These are phyloP conservation scores for Dasypogon diadema DNA, from an alignment of 2,888 invertebrate species.

Conservation along the genomic window DNA sequence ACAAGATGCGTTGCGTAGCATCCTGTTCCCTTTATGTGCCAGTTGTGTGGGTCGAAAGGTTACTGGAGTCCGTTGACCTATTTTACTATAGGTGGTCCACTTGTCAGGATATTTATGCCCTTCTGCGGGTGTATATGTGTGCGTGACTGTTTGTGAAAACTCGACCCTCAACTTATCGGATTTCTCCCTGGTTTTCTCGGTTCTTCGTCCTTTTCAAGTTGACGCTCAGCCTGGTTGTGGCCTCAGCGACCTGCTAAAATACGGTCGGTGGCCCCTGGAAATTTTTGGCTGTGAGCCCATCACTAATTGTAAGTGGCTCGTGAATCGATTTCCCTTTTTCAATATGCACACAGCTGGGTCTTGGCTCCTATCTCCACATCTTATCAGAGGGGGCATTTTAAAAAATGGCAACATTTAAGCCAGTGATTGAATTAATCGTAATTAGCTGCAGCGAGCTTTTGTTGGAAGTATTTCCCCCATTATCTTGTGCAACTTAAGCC, in stretches of 20 bases:
- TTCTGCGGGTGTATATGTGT: not conserved
- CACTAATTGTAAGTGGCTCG: not conserved
- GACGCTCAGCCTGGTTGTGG: conserved; percentile 15
- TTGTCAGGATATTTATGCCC: conserved; percentile 12
- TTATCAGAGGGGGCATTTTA: too few species aligned
- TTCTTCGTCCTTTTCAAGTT: conserved; percentile 29
- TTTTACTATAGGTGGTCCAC: not conserved
- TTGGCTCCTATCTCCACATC: not conserved
- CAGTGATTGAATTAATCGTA: not conserved
- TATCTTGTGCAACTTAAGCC: conserved; percentile 10
- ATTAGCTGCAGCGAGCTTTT: not conserved
- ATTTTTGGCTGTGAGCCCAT: conserved; percentile 27
- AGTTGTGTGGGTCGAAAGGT: conserved; percentile 41
- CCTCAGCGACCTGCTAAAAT: conserved; percentile 33
- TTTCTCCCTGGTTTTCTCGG: conserved; percentile 11
- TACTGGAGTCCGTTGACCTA: conserved; percentile 25
- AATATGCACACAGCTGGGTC: not conserved
- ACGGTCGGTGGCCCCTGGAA: conserved; percentile 40
- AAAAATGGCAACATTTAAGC: too few species aligned
- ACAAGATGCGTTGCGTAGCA: conserved; percentile 9
- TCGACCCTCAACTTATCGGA: conserved; percentile 45
- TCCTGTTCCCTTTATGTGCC: conserved; percentile 11
- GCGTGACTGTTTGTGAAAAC: not conserved
- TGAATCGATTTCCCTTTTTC: not conserved
- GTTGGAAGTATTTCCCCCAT: not conserved